phyloP scores from a whole-genome alignment of 1,140 invertebrate species.

The Proctacanthus coquilletti region DNA sequence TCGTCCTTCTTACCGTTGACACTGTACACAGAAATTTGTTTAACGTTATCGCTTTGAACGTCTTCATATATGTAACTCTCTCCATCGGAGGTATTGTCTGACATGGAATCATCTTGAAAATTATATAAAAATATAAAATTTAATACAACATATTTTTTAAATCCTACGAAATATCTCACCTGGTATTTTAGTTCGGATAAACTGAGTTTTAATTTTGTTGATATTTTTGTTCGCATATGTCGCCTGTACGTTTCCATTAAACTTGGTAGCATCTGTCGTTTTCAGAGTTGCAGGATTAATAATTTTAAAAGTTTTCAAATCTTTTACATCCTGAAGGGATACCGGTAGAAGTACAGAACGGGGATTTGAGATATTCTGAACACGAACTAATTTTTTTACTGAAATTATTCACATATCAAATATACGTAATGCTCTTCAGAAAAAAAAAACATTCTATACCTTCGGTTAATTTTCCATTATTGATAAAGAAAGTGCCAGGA shows the following conservation, averaged over 20 bases:
- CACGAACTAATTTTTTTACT: slow-evolving; percentile 5
- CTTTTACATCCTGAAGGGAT: slow-evolving; percentile 48
- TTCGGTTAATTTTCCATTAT: slow-evolving; percentile 25
- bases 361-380: slow-evolving; percentile 30
- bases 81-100: slow-evolving; percentile 11
- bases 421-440: too few relatives aligned
- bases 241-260: too few relatives aligned
- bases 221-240: too few relatives aligned
- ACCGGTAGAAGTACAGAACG: slow-evolving; percentile 51
- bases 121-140: slow-evolving; percentile 9
- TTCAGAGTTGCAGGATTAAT: slow-evolving; percentile 31
- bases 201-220: too few relatives aligned
- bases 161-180: slow-evolving; percentile 11
- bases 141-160: slow-evolving; percentile 25
- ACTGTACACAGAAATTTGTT: too few relatives aligned
- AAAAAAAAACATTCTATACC: slow-evolving; percentile 1
- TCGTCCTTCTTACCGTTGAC: slow-evolving; percentile 34
- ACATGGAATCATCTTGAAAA: slow-evolving; percentile 14
- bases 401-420: slow-evolving; percentile 1
- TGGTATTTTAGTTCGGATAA: background rate
- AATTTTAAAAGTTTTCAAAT: slow-evolving; percentile 53
- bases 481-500: slow-evolving; percentile 5
- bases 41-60: slow-evolving; percentile 20
- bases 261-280: background rate
- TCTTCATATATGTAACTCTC: slow-evolving; percentile 6